phyloP scores from a whole-genome alignment of 2,888 invertebrate species.

The Acanthosepion lycidas region DNA sequence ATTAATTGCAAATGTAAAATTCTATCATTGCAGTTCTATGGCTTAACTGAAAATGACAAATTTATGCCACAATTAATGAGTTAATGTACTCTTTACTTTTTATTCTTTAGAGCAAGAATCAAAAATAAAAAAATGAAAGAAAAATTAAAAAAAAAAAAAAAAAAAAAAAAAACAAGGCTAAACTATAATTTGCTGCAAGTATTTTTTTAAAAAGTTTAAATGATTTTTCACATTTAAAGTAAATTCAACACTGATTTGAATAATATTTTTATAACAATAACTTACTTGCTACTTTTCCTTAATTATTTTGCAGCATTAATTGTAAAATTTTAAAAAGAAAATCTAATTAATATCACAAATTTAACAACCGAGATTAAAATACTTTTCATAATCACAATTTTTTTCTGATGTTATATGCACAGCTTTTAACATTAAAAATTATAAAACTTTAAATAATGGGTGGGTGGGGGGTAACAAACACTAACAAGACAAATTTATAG shows the following conservation, averaged over 20 bases:
- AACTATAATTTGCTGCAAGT: too few relatives aligned
- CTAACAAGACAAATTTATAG: not conserved
- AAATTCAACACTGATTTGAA: not conserved
- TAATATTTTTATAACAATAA: not conserved
- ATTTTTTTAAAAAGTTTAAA: not conserved
- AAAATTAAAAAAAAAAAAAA: too few relatives aligned
- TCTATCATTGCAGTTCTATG: too few relatives aligned
- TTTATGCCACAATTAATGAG: too few relatives aligned
- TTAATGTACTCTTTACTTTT: not conserved
- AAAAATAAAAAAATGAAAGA: not conserved
- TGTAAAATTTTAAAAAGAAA: conserved; percentile 4
- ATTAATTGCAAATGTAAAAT: too few relatives aligned
- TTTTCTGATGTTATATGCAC: not conserved
- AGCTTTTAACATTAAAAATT: not conserved
- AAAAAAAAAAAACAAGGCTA: too few relatives aligned
- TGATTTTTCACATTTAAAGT: not conserved
- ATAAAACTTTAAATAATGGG: not conserved
- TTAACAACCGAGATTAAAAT: not conserved
- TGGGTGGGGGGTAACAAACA: not conserved
- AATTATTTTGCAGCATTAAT: conserved; percentile 33
- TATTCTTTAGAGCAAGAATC: not conserved
- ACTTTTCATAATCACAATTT: not conserved
- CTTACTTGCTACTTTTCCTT: conserved; percentile 23
- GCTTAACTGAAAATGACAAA: too few relatives aligned
- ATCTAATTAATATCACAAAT: conserved; percentile 33